Evolutionary conservation across 2,113 vertebrate species (phyloP), one percentile per base, ranked within the genome.

Genomic region (Notechis scutatus): DNA sequence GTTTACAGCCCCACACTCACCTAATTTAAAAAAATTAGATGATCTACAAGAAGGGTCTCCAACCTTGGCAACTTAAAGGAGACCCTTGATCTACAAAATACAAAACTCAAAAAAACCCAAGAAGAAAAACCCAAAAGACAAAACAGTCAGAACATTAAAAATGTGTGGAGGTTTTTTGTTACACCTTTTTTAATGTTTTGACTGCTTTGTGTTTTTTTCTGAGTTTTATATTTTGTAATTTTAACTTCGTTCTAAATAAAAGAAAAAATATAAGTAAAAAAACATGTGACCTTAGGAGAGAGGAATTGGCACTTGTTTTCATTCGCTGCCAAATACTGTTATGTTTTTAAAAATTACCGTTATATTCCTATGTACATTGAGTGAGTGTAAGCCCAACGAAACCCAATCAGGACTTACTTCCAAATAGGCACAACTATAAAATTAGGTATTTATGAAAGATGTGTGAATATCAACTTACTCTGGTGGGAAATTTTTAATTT

Each of bases 321-420:
- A 24, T 10, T 14, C 5, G 14, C 9, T 47, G 69, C 0, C 0
- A 0, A 0, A 56, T 0, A 20, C 0, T 2, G 0, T 15, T 57
- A 21, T 0, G 26, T 55, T 34, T 0, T 23, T 52, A 24, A 0
- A 0, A 11, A 87, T 85, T 55, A 93, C 89, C 23, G 69, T 34
- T 55, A 15, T 23, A 91, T 24, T 89, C 55, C 54, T 89, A 59
- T 55, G 90, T 50, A 81, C 47, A 81, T 39, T 81, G 11, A 24
- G 11, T 7, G 54, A 23, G 10, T 39, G 87, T 23, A 81, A 81
- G 45, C 45, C 89, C 59, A 14, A 20, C 1, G 9, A 50, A 81
- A 91, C 20, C 52, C 47, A 69, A 18, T 81, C n/a, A 47, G 56
- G 42, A 34, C 61, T 54, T 81, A 81, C 61, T 34, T 39, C 21